Percentiles rank a stretch among this genome's conserved stretches.
Evolutionary conservation across 2,888 invertebrate genomes (phyloP).

Genomic region (Mylabris sibirica): DNA sequence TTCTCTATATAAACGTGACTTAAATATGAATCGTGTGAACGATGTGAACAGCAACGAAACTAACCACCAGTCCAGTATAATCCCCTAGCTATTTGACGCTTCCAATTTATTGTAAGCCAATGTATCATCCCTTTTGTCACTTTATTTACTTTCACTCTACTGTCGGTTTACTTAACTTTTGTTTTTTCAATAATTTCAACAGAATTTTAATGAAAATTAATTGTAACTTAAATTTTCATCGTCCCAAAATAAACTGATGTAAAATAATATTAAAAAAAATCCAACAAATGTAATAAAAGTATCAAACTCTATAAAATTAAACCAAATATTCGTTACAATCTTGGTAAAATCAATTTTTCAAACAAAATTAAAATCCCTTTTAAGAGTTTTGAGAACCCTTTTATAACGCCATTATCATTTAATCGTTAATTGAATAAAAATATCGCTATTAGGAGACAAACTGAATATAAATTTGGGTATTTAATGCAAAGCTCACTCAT

Average conservation of each 20-base stretch:
- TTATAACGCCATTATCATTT: slow-evolving; percentile 42
- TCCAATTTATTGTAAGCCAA: slow-evolving; percentile 44
- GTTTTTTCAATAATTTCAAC: background rate
- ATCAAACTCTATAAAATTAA: slow-evolving; percentile 41
- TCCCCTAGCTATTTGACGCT: slow-evolving; percentile 40
- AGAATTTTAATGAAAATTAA: slow-evolving; percentile 14
- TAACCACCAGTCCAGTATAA: slow-evolving; percentile 37
- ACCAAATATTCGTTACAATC: slow-evolving; percentile 41
- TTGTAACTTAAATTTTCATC: slow-evolving; percentile 15
- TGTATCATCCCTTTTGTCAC: slow-evolving; percentile 40
- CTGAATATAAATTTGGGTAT: background rate
- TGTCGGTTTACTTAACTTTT: background rate
- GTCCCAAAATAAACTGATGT: background rate
- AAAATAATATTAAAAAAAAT: slow-evolving; percentile 12
- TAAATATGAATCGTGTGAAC: slow-evolving; percentile 44
- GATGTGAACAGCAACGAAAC: slow-evolving; percentile 28
- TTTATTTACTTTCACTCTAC: slow-evolving; percentile 32
- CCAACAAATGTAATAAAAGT: slow-evolving; percentile 30
- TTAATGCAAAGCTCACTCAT: background rate
- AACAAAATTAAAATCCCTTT: slow-evolving; percentile 44
- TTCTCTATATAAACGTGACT: slow-evolving; percentile 48
- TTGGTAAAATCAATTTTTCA: slow-evolving; percentile 41
- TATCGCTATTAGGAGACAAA: slow-evolving; percentile 36
- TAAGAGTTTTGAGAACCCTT: slow-evolving; percentile 39
- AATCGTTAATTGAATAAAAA: slow-evolving; percentile 44